Evolutionary conservation across 2,888 invertebrate species (phyloP).

Genomic region (Brenthis hecate): DNA sequence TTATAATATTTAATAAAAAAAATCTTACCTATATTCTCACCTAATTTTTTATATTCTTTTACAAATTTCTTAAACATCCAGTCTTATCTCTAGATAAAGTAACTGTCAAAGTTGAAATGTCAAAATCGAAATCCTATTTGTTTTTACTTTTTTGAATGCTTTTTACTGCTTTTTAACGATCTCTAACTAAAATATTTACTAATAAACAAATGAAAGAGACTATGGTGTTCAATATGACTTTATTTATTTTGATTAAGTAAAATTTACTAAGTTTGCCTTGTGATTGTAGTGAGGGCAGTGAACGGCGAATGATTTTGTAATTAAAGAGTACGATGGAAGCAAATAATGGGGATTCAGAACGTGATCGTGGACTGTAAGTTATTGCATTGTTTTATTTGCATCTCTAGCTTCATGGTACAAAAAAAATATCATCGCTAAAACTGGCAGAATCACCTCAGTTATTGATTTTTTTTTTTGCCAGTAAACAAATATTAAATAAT

Average conservation of each 20-base stretch:
- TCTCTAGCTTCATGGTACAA: neutral
- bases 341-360: constrained; percentile 39
- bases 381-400: neutral
- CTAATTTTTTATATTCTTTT: neutral
- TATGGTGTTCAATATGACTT: constrained; percentile 1
- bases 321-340: constrained; percentile 39
- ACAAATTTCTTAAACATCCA: too few relatives aligned
- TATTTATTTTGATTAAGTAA: neutral
- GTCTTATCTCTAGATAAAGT: neutral
- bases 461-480: constrained; percentile 19
- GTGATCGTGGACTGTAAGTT: constrained; percentile 40
- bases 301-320: constrained; percentile 33
- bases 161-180: constrained; percentile 5
- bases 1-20: neutral
- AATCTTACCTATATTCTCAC: neutral
- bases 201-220: neutral
- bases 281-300: constrained; percentile 26
- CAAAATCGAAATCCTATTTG: constrained; percentile 16
- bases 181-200: neutral
- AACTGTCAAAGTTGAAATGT: constrained; percentile 19
- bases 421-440: neutral
- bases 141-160: constrained; percentile 22
- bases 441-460: constrained; percentile 10
- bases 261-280: constrained; percentile 14
- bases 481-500: constrained; percentile 3